A percentile compares a stretch with the other conserved stretches of the same genome.
These are phyloP conservation scores for Dolichallabes microphthalmus DNA, from an alignment of 2,113 vertebrate species.

Conservation along the genomic window DNA sequence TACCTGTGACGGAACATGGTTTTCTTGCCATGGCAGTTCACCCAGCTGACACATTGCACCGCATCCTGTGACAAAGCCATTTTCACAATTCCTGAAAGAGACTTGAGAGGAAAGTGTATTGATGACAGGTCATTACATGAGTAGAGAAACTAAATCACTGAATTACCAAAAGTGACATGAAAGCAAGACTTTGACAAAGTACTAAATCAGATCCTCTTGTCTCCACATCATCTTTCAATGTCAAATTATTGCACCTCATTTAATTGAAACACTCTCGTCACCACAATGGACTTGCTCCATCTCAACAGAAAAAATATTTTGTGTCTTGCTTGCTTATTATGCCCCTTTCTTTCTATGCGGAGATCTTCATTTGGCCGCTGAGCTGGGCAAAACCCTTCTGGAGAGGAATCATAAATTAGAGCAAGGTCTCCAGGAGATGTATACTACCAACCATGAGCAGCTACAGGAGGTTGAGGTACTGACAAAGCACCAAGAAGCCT, in stretches of 20 bases:
- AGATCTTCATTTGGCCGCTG: slow-evolving; percentile 96
- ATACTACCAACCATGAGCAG: slow-evolving; percentile 89
- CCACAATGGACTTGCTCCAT: not conserved
- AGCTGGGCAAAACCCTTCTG: slow-evolving; percentile 90
- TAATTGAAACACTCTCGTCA: not conserved
- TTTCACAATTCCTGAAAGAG: not conserved
- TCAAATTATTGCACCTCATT: not conserved
- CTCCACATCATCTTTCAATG: not conserved
- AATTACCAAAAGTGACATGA: not conserved
- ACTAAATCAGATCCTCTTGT: not conserved
- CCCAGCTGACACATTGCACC: slow-evolving; percentile 5
- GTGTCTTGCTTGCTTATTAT: not conserved
- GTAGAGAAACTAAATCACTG: not conserved
- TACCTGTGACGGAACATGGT: not conserved
- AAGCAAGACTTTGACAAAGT: not conserved
- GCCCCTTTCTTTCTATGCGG: slow-evolving; percentile 30
- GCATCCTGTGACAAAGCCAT: slow-evolving; percentile 28
- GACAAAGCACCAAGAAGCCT: not conserved
- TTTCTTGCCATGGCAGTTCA: slow-evolving; percentile 6
- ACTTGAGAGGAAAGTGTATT: not conserved
- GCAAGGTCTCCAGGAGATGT: slow-evolving; percentile 91
- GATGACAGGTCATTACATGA: not conserved
- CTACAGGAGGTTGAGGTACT: slow-evolving; percentile 91
- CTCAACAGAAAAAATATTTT: not conserved
- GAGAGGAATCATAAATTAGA: slow-evolving; percentile 95